phyloP scores from a whole-genome alignment of 2,797 vertebrate species.

The Microctenopoma lineatum region DNA sequence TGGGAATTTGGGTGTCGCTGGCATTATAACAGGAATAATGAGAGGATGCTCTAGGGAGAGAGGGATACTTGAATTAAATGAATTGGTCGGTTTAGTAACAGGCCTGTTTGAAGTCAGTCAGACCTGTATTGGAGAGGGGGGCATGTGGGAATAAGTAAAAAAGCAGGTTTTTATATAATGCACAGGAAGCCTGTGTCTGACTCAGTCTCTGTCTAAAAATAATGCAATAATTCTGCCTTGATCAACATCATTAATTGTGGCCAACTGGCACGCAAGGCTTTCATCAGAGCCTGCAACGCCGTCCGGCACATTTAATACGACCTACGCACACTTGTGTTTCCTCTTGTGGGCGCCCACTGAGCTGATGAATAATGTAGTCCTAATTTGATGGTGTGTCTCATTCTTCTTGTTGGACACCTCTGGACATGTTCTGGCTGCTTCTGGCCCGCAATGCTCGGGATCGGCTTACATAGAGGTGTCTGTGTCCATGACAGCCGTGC shows the following conservation, averaged over 20 bases:
- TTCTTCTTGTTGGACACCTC: conserved; percentile 78
- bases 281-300: conserved; percentile 41
- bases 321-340: conserved; percentile 64
- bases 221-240: neutral
- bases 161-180: conserved; percentile 27
- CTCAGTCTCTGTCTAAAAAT: neutral
- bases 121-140: conserved; percentile 50
- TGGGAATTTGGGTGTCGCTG: conserved; percentile 81
- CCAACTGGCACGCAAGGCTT: conserved; percentile 39
- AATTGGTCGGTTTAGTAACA: conserved; percentile 70
- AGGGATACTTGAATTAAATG: conserved; percentile 73
- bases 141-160: conserved; percentile 23
- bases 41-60: conserved; percentile 79
- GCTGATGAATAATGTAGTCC: conserved; percentile 78
- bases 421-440: conserved; percentile 76
- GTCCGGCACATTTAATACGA: conserved; percentile 69
- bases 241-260: conserved; percentile 33
- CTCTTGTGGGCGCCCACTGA: conserved; percentile 57
- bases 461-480: conserved; percentile 80
- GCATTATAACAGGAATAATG: conserved; percentile 84
- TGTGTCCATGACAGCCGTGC: conserved; percentile 69
- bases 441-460: conserved; percentile 64
- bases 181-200: conserved; percentile 1
- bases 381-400: conserved; percentile 78
- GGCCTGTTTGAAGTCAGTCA: conserved; percentile 67